Conservation (phyloP, 2,113 vertebrate species). For the Thinocorus orbignyianus region DNA sequence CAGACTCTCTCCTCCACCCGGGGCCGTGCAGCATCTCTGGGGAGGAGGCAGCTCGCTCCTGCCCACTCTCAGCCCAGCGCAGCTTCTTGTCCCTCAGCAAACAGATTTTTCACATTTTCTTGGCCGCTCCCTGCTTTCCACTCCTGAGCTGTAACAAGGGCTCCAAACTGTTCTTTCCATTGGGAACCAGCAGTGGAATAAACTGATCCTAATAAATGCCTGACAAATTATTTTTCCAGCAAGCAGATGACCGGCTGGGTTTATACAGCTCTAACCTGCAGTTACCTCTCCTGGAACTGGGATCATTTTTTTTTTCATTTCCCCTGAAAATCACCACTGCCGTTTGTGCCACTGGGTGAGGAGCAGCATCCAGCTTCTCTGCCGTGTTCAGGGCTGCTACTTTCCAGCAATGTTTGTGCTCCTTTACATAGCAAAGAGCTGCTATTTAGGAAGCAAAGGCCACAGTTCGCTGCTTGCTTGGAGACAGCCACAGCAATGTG, state of each 20-base stretch:
- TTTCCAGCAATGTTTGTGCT: not conserved
- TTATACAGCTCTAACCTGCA: slow-evolving; percentile 52
- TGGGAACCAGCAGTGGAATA: slow-evolving; percentile 67
- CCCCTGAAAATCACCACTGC: not conserved
- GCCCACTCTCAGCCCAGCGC: not conserved
- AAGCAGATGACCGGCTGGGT: slow-evolving; percentile 9
- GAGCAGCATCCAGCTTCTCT: not conserved
- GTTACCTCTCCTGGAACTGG: slow-evolving; percentile 29
- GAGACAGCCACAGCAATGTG: not conserved
- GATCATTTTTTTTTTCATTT: not conserved
- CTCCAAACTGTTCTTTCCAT: slow-evolving; percentile 69
- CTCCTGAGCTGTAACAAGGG: slow-evolving; percentile 41
- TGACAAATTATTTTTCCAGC: slow-evolving; percentile 65
- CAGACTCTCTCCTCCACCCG: not conserved
- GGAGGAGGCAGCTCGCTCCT: not conserved
- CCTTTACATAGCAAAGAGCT: not conserved
- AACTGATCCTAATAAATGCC: slow-evolving; percentile 57
- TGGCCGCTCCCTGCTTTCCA: slow-evolving; percentile 51
- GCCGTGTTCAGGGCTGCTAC: not conserved
- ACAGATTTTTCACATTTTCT: slow-evolving; percentile 57
- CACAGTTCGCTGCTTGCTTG: not conserved
- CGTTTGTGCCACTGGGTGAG: not conserved
- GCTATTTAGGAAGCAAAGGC: not conserved
- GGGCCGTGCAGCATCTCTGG: not conserved
- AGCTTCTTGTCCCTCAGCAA: not conserved